Conservation (phyloP, 1,140 invertebrate species). For the Drosophila busckii region DNA sequence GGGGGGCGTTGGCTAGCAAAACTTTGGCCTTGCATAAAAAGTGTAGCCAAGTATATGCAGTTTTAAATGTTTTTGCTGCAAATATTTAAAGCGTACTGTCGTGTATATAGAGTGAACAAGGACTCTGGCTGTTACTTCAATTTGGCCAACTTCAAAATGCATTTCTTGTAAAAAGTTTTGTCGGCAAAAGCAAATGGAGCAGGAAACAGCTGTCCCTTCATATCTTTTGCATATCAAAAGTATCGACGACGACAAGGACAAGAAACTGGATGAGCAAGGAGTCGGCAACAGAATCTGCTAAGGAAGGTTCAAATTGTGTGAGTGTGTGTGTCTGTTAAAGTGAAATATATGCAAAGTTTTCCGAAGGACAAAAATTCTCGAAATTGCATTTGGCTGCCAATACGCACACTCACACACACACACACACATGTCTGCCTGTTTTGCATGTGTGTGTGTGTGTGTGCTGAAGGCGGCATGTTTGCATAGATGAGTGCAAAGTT, state of each 20-base stretch:
- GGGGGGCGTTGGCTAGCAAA: slow-evolving; percentile 20
- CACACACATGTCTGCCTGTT: background rate
- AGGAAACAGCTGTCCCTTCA: slow-evolving; percentile 75
- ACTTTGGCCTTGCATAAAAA: slow-evolving; percentile 44
- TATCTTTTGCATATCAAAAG: slow-evolving; percentile 76
- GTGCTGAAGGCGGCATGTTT: slow-evolving; percentile 36
- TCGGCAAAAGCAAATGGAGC: slow-evolving; percentile 74
- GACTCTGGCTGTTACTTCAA: slow-evolving; percentile 2
- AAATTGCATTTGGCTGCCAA: slow-evolving; percentile 51
- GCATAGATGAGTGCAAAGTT: slow-evolving; percentile 69
- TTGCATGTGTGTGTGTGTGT: slow-evolving; percentile 2
- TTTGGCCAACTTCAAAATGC: slow-evolving; percentile 54
- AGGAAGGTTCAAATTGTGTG: slow-evolving; percentile 14
- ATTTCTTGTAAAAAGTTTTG: slow-evolving; percentile 69
- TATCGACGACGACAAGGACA: slow-evolving; percentile 52
- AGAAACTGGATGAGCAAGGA: background rate
- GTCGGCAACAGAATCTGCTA: background rate
- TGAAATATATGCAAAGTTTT: slow-evolving; percentile 71
- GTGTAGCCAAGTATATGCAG: slow-evolving; percentile 25
- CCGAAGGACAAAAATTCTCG: slow-evolving; percentile 32
- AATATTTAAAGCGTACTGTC: slow-evolving; percentile 60
- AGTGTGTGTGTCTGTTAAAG: slow-evolving; percentile 25
- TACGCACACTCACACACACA: slow-evolving; percentile 4
- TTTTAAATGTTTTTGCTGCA: slow-evolving; percentile 46
- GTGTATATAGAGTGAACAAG: slow-evolving; percentile 11